Base-by-base conservation (phyloP, 2,113 vertebrate species). In the Myiozetetes cayanensis region DNA sequence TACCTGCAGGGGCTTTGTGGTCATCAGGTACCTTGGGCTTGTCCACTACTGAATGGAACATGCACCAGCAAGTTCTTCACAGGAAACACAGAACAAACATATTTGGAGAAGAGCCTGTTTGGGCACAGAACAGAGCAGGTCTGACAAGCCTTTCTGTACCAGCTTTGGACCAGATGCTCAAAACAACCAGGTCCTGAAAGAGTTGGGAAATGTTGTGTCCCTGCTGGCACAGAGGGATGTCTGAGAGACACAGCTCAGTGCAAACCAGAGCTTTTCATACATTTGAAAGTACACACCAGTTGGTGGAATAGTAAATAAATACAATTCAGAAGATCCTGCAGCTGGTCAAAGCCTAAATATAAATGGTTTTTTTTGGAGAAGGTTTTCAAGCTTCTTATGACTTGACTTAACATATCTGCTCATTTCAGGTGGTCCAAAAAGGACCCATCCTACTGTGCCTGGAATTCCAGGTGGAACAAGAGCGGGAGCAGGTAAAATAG, bases 401-500 rank as follows among this genome's bases (percentile, higher is more conserved):
- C 55, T 81, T 89, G 61, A 92, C 66, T 81, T 31, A 43, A 80
- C 7, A 5, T 81, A 78, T 12, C 20, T 56, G 2, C n/a, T 78
- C 10, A 24, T 96, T 95, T 47, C 95, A 99, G 99, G 99, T 70
- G 99, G 98, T 73, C 98, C 98, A 16, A 99, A 99, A 96, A 98
- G 99, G 85, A 98, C 98, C 41, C 98, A 99, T 90, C 99, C 99
- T 86, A 98, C 98, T 21, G 99, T 99, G 53, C 99, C 99, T 10
- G 99, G 99, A 81, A 99, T 99, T 97, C 99, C 99, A 31, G 99
- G 99, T 21, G 99, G 99, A 84, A 99, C 99, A 7, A 98, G 99
- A 96, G 98, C 99, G 2, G 99, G 99, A 86, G 99, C 99, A 11
- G 99, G 99, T 62, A 99, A 99, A 98, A 99, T 99, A 62, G 99